phyloP scores from a whole-genome alignment of 2,888 invertebrate genomes.

The Heliothis peltigera region DNA sequence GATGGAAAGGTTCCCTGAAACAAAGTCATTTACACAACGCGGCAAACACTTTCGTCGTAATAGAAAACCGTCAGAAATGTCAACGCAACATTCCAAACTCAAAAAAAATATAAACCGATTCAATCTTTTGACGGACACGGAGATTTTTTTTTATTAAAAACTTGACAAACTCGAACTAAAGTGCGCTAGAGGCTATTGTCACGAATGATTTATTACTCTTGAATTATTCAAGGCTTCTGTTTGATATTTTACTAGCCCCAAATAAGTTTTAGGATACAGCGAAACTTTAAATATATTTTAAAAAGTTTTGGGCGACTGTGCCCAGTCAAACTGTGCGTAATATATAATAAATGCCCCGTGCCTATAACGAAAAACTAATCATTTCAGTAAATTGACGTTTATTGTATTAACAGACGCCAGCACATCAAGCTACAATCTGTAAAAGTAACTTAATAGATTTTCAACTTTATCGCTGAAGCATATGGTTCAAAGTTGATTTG shows the following conservation, averaged over 20 bases:
- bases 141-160: constrained; percentile 53
- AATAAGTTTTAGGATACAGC: constrained; percentile 37
- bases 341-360: too few relatives aligned
- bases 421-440: too few relatives aligned
- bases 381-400: too few relatives aligned
- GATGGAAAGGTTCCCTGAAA: neutral
- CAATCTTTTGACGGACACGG: constrained; percentile 26
- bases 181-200: constrained; percentile 53
- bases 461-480: too few relatives aligned
- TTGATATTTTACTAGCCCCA: constrained; percentile 43
- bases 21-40: neutral
- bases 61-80: constrained; percentile 30
- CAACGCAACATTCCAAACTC: constrained; percentile 25
- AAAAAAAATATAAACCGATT: constrained; percentile 32
- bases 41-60: constrained; percentile 16
- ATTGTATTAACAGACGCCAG: too few relatives aligned
- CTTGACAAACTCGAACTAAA: constrained; percentile 53
- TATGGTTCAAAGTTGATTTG: too few relatives aligned
- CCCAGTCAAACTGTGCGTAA: neutral
- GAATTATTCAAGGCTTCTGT: constrained; percentile 38
- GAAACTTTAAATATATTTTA: constrained; percentile 38
- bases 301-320: constrained; percentile 23
- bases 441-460: too few relatives aligned
- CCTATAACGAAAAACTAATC: too few relatives aligned
- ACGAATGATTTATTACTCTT: constrained; percentile 66